These are phyloP conservation scores for Musca domestica DNA, from an alignment of 1,140 invertebrate genomes.

Conservation along the genomic window DNA sequence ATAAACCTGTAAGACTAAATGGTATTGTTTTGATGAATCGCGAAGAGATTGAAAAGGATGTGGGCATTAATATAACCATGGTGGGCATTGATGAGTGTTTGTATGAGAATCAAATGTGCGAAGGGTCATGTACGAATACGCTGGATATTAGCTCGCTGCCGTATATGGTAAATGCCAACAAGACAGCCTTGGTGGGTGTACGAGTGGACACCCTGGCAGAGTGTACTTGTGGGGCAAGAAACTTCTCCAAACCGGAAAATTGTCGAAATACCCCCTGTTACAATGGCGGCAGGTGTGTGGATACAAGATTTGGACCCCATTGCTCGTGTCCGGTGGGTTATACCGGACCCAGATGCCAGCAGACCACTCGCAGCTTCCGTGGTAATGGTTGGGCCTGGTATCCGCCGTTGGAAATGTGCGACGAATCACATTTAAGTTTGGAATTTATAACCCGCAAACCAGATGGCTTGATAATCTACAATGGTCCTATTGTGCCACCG, in stretches of 20 bases:
- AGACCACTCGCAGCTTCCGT: constrained; percentile 88
- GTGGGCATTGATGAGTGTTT: constrained; percentile 96
- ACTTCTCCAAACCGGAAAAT: constrained; percentile 84
- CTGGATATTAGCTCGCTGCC: constrained; percentile 85
- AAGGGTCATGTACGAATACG: constrained; percentile 92
- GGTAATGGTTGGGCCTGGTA: constrained; percentile 96
- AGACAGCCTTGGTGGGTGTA: constrained; percentile 91
- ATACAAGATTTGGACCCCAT: constrained; percentile 79
- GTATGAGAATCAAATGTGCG: constrained; percentile 92
- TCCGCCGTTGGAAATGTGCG: constrained; percentile 92
- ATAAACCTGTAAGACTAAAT: constrained; percentile 90
- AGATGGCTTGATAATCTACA: constrained; percentile 92
- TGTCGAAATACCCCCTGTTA: constrained; percentile 89
- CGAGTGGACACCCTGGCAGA: constrained; percentile 84
- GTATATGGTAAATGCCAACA: constrained; percentile 95
- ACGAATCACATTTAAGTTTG: constrained; percentile 88
- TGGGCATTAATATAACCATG: constrained; percentile 95
- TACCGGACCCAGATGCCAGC: constrained; percentile 92
- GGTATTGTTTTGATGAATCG: constrained; percentile 91
- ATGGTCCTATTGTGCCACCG: constrained; percentile 91
- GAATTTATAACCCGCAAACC: constrained; percentile 90
- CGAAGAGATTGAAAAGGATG: constrained; percentile 88
- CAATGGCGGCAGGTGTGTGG: constrained; percentile 91
- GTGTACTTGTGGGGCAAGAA: constrained; percentile 87
- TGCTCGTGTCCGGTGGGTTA: constrained; percentile 90